Conservation (phyloP, 2,113 vertebrate species). For the Orientallactaga bullata region DNA sequence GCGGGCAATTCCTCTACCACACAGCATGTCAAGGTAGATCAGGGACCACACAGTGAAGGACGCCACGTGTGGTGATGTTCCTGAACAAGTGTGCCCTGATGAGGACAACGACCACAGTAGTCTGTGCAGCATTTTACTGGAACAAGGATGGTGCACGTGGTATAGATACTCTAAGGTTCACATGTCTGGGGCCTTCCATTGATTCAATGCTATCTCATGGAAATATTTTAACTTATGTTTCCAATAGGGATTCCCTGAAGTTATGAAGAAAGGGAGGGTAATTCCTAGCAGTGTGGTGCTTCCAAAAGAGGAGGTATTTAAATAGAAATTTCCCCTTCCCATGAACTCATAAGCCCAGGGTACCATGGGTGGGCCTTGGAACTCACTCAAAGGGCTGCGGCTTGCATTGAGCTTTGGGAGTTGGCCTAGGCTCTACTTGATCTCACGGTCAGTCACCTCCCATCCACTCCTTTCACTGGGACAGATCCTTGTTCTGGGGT, state of each 20-base stretch:
- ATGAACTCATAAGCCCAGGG: not conserved
- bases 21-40: not conserved
- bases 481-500: not conserved
- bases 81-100: not conserved
- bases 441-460: not conserved
- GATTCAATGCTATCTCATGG: not conserved
- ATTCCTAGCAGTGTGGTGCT: not conserved
- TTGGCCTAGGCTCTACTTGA: not conserved
- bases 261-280: not conserved
- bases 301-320: not conserved
- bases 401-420: not conserved
- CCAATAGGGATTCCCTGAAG: not conserved
- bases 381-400: not conserved
- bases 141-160: not conserved
- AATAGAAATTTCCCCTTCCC: not conserved
- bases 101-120: fast-evolving
- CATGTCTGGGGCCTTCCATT: not conserved
- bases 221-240: not conserved
- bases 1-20: not conserved
- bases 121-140: not conserved
- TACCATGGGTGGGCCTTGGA: not conserved
- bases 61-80: not conserved
- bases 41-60: not conserved
- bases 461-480: not conserved
- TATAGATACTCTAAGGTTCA: not conserved